phyloP scores from a whole-genome alignment of 1,140 invertebrate genomes.

The Phenacoccus solenopsis region DNA sequence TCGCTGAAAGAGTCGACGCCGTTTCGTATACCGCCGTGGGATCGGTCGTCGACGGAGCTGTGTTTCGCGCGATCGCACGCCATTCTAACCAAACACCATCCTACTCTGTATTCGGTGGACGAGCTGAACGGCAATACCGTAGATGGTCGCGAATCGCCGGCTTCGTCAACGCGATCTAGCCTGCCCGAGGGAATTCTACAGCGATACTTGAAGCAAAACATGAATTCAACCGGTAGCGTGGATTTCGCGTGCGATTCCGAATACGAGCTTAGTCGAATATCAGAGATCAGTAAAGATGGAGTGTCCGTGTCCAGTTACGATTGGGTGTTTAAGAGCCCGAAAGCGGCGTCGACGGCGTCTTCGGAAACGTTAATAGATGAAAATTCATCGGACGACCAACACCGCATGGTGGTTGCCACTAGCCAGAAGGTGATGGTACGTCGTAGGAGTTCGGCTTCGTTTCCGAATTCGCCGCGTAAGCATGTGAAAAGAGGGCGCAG shows the following conservation, averaged over 20 bases:
- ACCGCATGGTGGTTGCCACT: neutral
- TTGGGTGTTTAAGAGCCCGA: neutral
- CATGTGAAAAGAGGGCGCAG: neutral
- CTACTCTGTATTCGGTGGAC: constrained; percentile 22
- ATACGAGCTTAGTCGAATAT: neutral
- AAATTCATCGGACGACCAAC: neutral
- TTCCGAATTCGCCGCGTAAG: neutral
- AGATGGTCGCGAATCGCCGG: neutral
- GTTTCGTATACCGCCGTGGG: constrained; percentile 50
- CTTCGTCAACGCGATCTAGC: neutral
- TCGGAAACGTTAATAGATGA: constrained; percentile 8
- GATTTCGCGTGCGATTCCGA: neutral
- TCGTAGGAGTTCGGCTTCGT: neutral
- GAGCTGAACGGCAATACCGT: constrained; percentile 10
- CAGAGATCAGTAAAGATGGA: neutral
- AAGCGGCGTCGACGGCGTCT: neutral
- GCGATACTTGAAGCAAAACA: neutral
- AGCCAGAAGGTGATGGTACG: neutral
- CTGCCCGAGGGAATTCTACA: neutral
- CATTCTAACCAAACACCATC: constrained; percentile 37
- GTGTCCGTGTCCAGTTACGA: neutral
- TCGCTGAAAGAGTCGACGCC: constrained; percentile 32
- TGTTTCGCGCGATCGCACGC: constrained; percentile 58
- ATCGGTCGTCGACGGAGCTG: constrained; percentile 57
- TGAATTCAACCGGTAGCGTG: neutral